Evolutionary conservation across 2,113 vertebrate species (phyloP).

Genomic region (Coreoperca whiteheadi): DNA sequence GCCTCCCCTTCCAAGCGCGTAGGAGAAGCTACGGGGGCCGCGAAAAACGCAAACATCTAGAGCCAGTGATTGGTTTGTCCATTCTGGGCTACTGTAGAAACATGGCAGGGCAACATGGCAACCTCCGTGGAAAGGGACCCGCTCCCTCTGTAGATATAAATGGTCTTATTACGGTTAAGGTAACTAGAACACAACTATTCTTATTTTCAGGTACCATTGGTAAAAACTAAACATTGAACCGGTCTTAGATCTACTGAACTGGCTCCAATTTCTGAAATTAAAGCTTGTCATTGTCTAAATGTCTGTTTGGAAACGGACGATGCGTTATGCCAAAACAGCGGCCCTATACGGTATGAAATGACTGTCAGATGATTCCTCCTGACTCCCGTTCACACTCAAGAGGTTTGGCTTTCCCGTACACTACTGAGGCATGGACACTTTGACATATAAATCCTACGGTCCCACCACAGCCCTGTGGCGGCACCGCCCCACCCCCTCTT

Average conservation of each 20-base stretch:
- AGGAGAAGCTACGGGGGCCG: too few species aligned
- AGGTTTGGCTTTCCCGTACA: conserved; percentile 2
- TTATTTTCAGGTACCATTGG: too few species aligned
- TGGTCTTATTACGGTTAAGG: too few species aligned
- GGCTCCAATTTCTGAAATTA: too few species aligned
- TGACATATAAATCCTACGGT: conserved; percentile 19
- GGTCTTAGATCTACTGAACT: background rate
- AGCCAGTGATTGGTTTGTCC: too few species aligned
- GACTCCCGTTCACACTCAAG: background rate
- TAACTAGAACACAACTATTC: too few species aligned
- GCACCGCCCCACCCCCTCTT: background rate
- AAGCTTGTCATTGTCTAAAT: background rate
- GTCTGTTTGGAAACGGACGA: background rate
- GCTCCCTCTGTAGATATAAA: too few species aligned
- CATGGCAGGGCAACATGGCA: too few species aligned
- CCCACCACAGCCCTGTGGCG: background rate
- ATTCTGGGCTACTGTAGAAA: too few species aligned
- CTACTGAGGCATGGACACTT: background rate
- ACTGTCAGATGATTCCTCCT: background rate
- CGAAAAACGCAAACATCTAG: too few species aligned
- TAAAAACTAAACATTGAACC: background rate
- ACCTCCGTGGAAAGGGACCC: too few species aligned
- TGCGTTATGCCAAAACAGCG: background rate
- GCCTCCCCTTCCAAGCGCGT: too few species aligned
- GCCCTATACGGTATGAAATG: background rate